Conservation (phyloP, 1,140 invertebrate genomes). For the Drosophila fuyamai region DNA sequence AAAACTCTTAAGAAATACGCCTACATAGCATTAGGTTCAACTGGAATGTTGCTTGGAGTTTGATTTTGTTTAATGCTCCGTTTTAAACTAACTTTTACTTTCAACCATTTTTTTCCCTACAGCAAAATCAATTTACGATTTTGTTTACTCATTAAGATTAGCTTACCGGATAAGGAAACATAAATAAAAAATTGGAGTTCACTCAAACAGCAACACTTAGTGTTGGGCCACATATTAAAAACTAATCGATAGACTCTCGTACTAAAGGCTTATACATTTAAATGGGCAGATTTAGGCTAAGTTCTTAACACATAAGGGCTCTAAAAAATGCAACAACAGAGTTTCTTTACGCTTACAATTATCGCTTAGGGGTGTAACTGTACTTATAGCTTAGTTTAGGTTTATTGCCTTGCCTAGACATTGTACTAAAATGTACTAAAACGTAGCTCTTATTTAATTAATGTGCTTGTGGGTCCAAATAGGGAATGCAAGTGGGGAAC, state of each 20-base stretch:
- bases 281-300: conserved; percentile 21
- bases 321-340: conserved; percentile 52
- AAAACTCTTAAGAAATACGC: conserved; percentile 37
- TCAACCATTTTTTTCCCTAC: conserved; percentile 75
- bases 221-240: conserved; percentile 50
- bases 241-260: conserved; percentile 70
- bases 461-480: conserved; percentile 1
- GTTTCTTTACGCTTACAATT: conserved; percentile 31
- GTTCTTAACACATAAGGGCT: conserved; percentile 31
- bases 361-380: conserved; percentile 29
- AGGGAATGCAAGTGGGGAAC: conserved; percentile 8
- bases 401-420: conserved; percentile 59
- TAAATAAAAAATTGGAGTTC: conserved; percentile 69
- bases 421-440: conserved; percentile 77
- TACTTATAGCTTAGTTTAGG: conserved; percentile 24
- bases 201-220: conserved; percentile 71
- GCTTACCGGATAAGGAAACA: conserved; percentile 63
- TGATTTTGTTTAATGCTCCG: conserved; percentile 19
- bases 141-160: conserved; percentile 64
- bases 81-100: conserved; percentile 66
- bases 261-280: conserved; percentile 34
- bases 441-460: conserved; percentile 22
- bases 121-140: conserved; percentile 60
- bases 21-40: conserved; percentile 56
- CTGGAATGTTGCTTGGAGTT: conserved; percentile 60